Evolutionary conservation across 2,797 vertebrate species (phyloP), one percentile per base, ranked within the genome.

Genomic region (Myotis findleyi): DNA sequence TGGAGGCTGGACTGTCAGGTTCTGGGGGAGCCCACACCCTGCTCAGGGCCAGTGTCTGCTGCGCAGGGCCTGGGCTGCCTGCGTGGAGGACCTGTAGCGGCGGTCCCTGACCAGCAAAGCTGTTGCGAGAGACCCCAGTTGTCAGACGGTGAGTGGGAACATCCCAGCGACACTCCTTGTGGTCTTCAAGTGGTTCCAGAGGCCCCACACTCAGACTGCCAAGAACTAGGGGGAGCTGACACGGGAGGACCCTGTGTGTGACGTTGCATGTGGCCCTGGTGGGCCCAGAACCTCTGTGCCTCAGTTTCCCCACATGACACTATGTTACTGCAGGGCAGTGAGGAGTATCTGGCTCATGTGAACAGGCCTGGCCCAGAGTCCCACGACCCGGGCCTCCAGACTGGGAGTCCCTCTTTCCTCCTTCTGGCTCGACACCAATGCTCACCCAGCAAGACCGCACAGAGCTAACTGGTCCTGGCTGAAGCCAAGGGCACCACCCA

Each of bases 71-170:
- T 0, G 0, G 18, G 62, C 21, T 17, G 75, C 53, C 20, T 41
- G 47, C 1, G 1, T 1, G 33, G 36, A n/a, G 72, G 36, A 4
- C 10, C 71, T 14, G 20, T 2, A 1, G 21, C 0, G 1, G 3
- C 17, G 1, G 2, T 25, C 47, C 30, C 0, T 5, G 72, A 33
- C 44, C 6, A 6, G 44, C 30, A 82, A 20, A 25, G 91, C 33
- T 2, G 0, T 3, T 41, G 5, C 5, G 8, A 10, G 13, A n/a
- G 68, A 66, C 57, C 68, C 33, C 0, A 4, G 17, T 2, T 23
- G 20, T 27, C 9, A 6, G 71, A 41, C 6, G 3, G 30, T 1
- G 18, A 27, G 33, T 27, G 64, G 18, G 30, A 17, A 17, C 23
- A 4, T 2, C n/a, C 27, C 6, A 8, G 13, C 1, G 4, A 41